A percentile compares a stretch with the other conserved stretches of the same genome.
phyloP scores from a whole-genome alignment of 2,797 vertebrate species.

The Molothrus aeneus region DNA sequence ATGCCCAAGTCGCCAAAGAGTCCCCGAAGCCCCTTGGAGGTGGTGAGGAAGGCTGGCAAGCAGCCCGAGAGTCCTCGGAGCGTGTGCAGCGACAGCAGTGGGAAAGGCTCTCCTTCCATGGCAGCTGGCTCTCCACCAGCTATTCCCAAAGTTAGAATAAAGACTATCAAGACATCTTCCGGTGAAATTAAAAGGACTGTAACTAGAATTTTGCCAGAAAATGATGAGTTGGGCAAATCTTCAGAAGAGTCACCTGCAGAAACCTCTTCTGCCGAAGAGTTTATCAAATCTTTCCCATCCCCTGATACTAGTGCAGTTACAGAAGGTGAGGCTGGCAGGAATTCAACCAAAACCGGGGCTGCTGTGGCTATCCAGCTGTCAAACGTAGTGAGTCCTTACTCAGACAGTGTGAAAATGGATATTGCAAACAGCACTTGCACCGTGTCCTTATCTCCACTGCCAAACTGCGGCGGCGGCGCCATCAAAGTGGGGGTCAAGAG shows the following conservation, averaged over 20 bases:
- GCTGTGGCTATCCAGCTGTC: slow-evolving; percentile 40
- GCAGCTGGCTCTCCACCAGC: slow-evolving; percentile 88
- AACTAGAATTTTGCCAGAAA: slow-evolving; percentile 91
- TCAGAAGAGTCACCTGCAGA: slow-evolving; percentile 86
- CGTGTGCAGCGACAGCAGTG: slow-evolving; percentile 91
- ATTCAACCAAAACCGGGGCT: slow-evolving; percentile 5
- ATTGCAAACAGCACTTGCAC: slow-evolving; percentile 36
- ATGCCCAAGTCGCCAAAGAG: slow-evolving; percentile 91
- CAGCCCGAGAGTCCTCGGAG: slow-evolving; percentile 92
- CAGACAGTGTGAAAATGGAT: slow-evolving; percentile 67
- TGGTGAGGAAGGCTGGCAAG: slow-evolving; percentile 84
- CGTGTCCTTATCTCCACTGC: slow-evolving; percentile 57
- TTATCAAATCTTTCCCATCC: slow-evolving; percentile 69
- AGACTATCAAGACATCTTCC: slow-evolving; percentile 95
- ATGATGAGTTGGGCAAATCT: slow-evolving; percentile 87
- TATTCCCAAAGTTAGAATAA: slow-evolving; percentile 96
- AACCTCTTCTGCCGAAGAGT: slow-evolving; percentile 79
- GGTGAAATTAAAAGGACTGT: slow-evolving; percentile 95
- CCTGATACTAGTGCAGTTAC: slow-evolving; percentile 44
- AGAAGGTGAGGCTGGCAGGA: slow-evolving; percentile 70
- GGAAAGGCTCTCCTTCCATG: slow-evolving; percentile 89
- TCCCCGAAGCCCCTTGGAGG: slow-evolving; percentile 90
- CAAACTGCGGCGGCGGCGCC: slow-evolving; percentile 52
- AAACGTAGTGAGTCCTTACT: slow-evolving; percentile 46
- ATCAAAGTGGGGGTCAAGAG: slow-evolving; percentile 65